Evolutionary conservation across 2,797 vertebrate species (phyloP).

Genomic region (Percopsis omiscomaycus): DNA sequence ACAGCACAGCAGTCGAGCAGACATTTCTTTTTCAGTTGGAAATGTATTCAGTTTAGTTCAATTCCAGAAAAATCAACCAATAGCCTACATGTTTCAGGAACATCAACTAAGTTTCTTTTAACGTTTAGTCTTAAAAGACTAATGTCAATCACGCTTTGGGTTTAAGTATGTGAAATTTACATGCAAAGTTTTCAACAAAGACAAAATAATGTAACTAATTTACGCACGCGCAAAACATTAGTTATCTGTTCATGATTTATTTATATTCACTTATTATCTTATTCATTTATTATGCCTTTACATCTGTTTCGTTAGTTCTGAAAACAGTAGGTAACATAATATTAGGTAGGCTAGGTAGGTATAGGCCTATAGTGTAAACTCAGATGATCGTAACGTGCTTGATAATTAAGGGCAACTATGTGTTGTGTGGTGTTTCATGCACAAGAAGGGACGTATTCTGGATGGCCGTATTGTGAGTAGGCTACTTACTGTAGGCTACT

Average conservation of each 20-base stretch:
- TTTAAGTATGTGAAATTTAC: slow-evolving; percentile 16
- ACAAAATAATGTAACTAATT: slow-evolving; percentile 5
- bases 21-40: background rate
- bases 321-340: too few species aligned
- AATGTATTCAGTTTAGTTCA: background rate
- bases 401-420: too few species aligned
- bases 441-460: too few species aligned
- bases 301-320: too few species aligned
- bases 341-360: too few species aligned
- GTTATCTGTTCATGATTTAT: too few species aligned
- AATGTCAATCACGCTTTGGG: background rate
- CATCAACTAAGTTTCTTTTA: background rate
- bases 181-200: slow-evolving; percentile 7
- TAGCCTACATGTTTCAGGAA: background rate
- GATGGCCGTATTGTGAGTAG: background rate
- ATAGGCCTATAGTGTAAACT: too few species aligned
- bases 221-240: slow-evolving; percentile 24
- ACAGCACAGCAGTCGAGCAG: background rate
- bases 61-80: background rate
- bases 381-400: too few species aligned
- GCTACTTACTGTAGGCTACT: background rate
- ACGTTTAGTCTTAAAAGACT: too few species aligned
- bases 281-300: too few species aligned
- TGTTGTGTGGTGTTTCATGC: too few species aligned
- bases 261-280: too few species aligned